Conservation (phyloP, 1,140 invertebrate species). For the Doryteuthis pealeii region DNA sequence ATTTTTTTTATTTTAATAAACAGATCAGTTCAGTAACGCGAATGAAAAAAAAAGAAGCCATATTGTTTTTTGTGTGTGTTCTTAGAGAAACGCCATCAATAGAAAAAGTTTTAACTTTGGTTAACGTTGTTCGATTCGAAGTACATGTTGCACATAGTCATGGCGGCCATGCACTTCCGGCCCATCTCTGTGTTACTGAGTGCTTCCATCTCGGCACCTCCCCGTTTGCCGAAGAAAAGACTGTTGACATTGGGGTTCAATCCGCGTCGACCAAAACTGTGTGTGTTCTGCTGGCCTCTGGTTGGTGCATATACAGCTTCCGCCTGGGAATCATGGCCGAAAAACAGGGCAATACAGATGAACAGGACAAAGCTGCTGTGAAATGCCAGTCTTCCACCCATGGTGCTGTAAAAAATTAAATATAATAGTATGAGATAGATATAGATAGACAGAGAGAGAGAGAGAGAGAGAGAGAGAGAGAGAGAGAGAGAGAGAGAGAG, state of each 20-base stretch:
- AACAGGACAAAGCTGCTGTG: not conserved
- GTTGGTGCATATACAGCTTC: not conserved
- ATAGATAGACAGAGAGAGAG: too few relatives aligned
- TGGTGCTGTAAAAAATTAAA: too few relatives aligned
- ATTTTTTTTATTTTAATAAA: too few relatives aligned
- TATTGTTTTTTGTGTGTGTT: too few relatives aligned
- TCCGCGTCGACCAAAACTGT: conserved; percentile 39
- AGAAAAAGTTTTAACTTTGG: not conserved
- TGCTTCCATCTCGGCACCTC: conserved; percentile 1
- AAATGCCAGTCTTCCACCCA: not conserved
- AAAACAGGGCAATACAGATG: not conserved
- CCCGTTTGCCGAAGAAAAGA: conserved; percentile 46
- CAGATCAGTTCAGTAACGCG: too few relatives aligned
- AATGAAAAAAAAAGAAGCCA: too few relatives aligned
- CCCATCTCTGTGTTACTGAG: conserved; percentile 6
- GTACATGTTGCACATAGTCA: conserved; percentile 12
- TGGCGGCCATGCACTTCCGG: conserved; percentile 5
- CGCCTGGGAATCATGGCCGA: not conserved
- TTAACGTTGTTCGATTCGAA: not conserved
- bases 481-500: too few relatives aligned
- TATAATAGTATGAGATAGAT: too few relatives aligned
- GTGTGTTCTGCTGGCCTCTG: conserved; percentile 27
- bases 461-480: too few relatives aligned
- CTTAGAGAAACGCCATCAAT: too few relatives aligned
- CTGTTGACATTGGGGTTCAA: conserved; percentile 49